phyloP scores from a whole-genome alignment of 2,888 invertebrate species.

The Mylabris sibirica region DNA sequence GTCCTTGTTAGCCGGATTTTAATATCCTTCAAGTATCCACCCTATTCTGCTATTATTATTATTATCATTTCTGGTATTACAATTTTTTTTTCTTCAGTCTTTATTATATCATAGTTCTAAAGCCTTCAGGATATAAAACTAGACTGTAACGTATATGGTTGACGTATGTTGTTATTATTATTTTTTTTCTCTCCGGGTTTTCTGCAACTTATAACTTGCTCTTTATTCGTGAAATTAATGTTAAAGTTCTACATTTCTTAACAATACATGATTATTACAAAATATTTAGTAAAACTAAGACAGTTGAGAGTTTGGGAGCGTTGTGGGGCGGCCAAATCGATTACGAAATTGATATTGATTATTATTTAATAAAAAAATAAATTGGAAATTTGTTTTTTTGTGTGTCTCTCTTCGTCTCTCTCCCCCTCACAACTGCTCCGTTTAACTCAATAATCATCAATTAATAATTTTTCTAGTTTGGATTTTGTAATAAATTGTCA shows the following conservation, averaged over 20 bases:
- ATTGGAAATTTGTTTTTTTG: neutral
- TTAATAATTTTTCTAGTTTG: neutral
- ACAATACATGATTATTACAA: slow-evolving; percentile 4
- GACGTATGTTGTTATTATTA: neutral
- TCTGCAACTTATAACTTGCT: neutral
- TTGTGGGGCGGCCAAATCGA: neutral
- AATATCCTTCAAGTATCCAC: neutral
- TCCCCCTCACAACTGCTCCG: too few species aligned
- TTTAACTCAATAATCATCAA: slow-evolving; percentile 1
- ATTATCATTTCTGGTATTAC: neutral
- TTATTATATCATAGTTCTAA: neutral
- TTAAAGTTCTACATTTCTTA: neutral
- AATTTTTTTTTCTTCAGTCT: neutral
- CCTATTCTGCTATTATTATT: neutral
- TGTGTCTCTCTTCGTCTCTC: too few species aligned
- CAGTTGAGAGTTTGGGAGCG: neutral
- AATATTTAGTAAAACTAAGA: neutral
- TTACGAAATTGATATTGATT: neutral
- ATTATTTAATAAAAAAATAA: neutral
- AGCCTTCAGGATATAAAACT: neutral
- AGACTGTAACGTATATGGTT: neutral
- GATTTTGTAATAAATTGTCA: neutral
- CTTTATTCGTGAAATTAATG: neutral
- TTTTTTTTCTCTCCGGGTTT: neutral
- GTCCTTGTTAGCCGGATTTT: neutral